Base-by-base conservation (phyloP, 2,888 invertebrate genomes). In the Hetaerina titia region DNA sequence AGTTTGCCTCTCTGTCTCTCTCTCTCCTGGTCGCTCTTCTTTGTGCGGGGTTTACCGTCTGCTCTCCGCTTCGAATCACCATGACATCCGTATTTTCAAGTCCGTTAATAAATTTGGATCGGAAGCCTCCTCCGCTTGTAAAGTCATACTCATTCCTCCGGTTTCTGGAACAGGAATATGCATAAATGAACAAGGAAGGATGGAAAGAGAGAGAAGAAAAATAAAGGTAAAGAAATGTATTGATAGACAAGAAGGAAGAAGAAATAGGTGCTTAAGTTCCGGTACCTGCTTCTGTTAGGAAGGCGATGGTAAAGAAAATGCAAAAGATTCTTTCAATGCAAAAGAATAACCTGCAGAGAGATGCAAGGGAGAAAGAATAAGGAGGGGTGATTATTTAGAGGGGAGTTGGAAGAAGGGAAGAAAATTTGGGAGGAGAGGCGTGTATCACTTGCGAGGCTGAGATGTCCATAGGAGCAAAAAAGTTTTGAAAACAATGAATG, bases 31-130 rank as follows among this genome's bases (percentile, higher is more conserved):
- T 45, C 45, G 45, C 45, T 45, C 45, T 45, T 45, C 45, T 45
- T 45, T 45, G 45, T 45, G 45, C 45, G 45, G 2, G 45, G 88
- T 19, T 56, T 88, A 2, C 88, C 31, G 31, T 31, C 25, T n/a
- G 4, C 63, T 25, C 60, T 60, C 63, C 90, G 64, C n/a, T 69
- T 69, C 22, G 31, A 31, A 64, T 90, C 60, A 64, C 64, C 90
- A 22, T 15, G 90, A 90, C 69, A 69, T 63, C 69, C 64, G 64
- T 64, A 56, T 92, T 92, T 92, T 74, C 92, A 74, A 57, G 69
- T 74, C 69, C 92, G 56, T 69, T 92, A 92, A 92, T 74, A 56
- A 92, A 92, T 92, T 69, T 69, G 74, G 69, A 74, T 92, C 92
- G 74, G 81, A 81, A 31, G 31, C 81, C 25, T 81, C 13, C 11